Evolutionary conservation across 1,140 invertebrate genomes (phyloP).

Genomic region (Neodiprion lecontei): DNA sequence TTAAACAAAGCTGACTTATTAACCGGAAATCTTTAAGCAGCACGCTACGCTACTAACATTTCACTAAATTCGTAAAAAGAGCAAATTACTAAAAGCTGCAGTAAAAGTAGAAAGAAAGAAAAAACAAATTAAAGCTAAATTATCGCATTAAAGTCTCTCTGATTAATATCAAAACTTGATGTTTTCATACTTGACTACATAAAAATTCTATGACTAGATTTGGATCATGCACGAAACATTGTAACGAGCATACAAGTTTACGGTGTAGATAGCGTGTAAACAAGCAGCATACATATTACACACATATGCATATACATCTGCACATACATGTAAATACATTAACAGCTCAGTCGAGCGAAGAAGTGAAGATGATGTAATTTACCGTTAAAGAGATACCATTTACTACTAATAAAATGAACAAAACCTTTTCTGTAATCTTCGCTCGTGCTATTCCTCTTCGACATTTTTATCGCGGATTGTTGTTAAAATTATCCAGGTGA

Average conservation of each 20-base stretch:
- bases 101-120: not conserved
- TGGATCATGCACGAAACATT: no score
- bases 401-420: slow-evolving; percentile 43
- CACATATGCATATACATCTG: slow-evolving; percentile 23
- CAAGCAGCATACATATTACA: slow-evolving; percentile 19
- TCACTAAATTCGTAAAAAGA: not conserved
- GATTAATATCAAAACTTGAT: slow-evolving; percentile 8
- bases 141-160: not conserved
- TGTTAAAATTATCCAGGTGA: not conserved
- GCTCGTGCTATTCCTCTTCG: slow-evolving; percentile 36
- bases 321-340: slow-evolving; percentile 1
- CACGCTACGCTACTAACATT: slow-evolving; percentile 26
- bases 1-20: slow-evolving; percentile 59
- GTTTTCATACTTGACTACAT: slow-evolving; percentile 9
- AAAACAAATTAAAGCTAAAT: not conserved
- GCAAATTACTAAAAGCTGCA: not conserved
- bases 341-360: not conserved
- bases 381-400: not conserved
- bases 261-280: not conserved
- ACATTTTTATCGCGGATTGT: slow-evolving; percentile 41
- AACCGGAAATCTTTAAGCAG: slow-evolving; percentile 58
- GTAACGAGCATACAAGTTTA: no score
- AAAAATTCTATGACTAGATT: not conserved
- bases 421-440: slow-evolving; percentile 60
- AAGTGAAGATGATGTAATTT: no score